Evolutionary conservation across 2,797 vertebrate genomes (phyloP), one percentile per base, ranked within the genome.

Genomic region (Lemur catta): DNA sequence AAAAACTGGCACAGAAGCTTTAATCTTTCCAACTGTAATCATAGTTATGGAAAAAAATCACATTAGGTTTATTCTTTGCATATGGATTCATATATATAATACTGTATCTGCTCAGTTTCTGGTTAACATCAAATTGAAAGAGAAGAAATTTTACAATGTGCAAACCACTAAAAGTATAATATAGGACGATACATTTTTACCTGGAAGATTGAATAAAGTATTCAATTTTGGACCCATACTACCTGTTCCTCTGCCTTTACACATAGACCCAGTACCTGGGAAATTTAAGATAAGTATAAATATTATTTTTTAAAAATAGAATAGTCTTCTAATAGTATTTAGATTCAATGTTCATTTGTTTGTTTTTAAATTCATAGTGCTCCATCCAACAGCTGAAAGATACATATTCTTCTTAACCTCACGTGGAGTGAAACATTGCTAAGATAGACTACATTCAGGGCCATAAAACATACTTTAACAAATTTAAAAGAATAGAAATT

Each of bases 11-110:
- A 50, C 6, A 91, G 87, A 95, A 78, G 15, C 57, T 71, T 81
- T 97, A 95, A 18, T 84, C 59, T 96, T 74, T 97, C n/a, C 87
- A 55, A 30, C 3, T 89, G 22, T 84, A 94, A 82, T 85, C 26
- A 57, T 91, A 96, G 96, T 96, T 71, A 33, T 61, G 95, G 79
- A 80, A 46, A 79, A 41, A 55, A 57, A 90, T 41, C 15, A 15
- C 38, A 24, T 65, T 63, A 55, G 13, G 26, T 78, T 95, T 75
- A 93, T 93, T 95, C 57, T 9, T 91, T 91, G 0, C 24, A 71
- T 81, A 78, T 84, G 75, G 80, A 81, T 72, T 89, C 57, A 88
- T 3, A 88, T 3, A 43, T 57, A 26, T 63, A 91, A 35, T 80
- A 50, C 61, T 84, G 3, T 59, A 67, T 41, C 50, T 92, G 48